Evolutionary conservation across 2,113 vertebrate species (phyloP).

Genomic region (Campylomormyrus numenius): DNA sequence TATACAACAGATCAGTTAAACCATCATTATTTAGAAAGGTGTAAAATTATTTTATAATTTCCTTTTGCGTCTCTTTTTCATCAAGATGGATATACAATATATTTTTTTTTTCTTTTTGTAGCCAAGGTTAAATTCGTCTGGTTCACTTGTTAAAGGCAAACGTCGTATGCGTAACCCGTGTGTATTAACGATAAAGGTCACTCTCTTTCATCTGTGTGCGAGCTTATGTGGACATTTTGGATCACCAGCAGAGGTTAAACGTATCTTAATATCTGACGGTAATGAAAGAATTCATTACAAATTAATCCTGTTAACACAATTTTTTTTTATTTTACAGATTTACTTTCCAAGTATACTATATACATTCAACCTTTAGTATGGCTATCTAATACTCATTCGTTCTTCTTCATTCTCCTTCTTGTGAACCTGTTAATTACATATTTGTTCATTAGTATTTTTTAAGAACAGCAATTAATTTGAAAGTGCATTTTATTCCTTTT

Average conservation of each 20-base stretch:
- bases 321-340: slow-evolving; percentile 8
- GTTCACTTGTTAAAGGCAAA: not conserved
- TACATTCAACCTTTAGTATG: not conserved
- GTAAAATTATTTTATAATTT: slow-evolving; percentile 4
- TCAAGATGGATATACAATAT: not conserved
- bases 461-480: not conserved
- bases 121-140: not conserved
- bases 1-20: slow-evolving; percentile 46
- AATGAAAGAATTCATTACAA: not conserved
- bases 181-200: not conserved
- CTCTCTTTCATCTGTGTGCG: not conserved
- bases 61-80: not conserved
- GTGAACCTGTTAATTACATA: not conserved
- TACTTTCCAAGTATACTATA: not conserved
- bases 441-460: not conserved
- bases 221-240: not conserved
- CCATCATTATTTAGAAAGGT: slow-evolving; percentile 31
- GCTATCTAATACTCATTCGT: not conserved
- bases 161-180: not conserved
- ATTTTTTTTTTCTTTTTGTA: not conserved
- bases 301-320: not conserved
- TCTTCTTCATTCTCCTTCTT: not conserved
- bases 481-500: not conserved
- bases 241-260: slow-evolving; percentile 2
- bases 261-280: not conserved